Evolutionary conservation across 1,140 invertebrate genomes (phyloP).

Genomic region (Lepidurus apus): DNA sequence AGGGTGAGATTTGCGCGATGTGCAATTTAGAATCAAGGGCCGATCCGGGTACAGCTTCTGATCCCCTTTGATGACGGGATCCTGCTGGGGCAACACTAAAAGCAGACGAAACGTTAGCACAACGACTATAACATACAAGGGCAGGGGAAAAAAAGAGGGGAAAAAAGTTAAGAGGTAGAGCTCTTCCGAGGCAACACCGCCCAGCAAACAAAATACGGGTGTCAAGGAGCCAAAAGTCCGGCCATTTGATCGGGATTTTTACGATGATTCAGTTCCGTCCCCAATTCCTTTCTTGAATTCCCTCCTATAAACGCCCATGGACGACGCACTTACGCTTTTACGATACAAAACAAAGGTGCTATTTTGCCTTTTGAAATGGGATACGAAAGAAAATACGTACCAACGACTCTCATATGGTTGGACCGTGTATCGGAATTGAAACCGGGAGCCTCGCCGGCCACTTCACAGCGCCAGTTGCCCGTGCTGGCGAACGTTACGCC

Average conservation of each 20-base stretch:
- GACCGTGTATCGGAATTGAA: background rate
- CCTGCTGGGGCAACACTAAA: slow-evolving; percentile 17
- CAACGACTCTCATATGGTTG: background rate
- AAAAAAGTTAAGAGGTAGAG: background rate
- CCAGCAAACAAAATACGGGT: background rate
- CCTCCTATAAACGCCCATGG: background rate
- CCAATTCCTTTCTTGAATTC: background rate
- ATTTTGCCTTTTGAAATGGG: background rate
- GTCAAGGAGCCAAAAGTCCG: background rate
- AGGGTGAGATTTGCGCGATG: slow-evolving; percentile 20
- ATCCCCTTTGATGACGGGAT: slow-evolving; percentile 4
- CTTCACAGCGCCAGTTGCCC: background rate
- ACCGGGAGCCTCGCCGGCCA: slow-evolving; percentile 6
- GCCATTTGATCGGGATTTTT: background rate
- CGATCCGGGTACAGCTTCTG: slow-evolving; percentile 13
- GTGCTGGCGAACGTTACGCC: background rate
- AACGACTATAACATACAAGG: background rate
- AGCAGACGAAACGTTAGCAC: background rate
- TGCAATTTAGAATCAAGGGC: slow-evolving; percentile 15
- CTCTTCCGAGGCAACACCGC: background rate
- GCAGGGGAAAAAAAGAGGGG: background rate
- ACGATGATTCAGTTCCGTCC: background rate
- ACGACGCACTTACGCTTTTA: background rate
- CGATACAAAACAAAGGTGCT: background rate
- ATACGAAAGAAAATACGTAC: background rate